Percentiles rank a stretch among this genome's conserved stretches.
These are phyloP conservation scores for Zapornia atra DNA, from an alignment of 2,113 vertebrate species.

Conservation along the genomic window DNA sequence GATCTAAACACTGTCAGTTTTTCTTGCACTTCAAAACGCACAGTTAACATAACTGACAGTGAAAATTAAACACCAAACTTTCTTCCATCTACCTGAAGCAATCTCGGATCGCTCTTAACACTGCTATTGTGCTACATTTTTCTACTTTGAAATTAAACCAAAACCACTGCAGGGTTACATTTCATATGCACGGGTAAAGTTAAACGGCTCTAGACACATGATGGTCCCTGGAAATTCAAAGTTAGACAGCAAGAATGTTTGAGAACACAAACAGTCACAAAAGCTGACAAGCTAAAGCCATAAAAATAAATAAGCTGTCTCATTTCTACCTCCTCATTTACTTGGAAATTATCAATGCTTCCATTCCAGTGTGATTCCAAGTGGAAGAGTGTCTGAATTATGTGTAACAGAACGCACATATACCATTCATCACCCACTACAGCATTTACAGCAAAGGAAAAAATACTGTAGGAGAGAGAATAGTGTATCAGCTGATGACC, in stretches of 20 bases:
- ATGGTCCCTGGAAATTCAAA: slow-evolving; percentile 59
- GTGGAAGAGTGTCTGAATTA: background rate
- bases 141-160: slow-evolving; percentile 56
- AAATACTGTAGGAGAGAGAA: background rate
- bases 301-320: slow-evolving; percentile 49
- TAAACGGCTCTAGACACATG: slow-evolving; percentile 58
- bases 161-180: slow-evolving; percentile 64
- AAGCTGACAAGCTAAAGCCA: slow-evolving; percentile 36
- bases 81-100: slow-evolving; percentile 44
- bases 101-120: background rate
- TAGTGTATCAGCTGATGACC: background rate
- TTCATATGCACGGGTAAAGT: slow-evolving; percentile 43
- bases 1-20: background rate
- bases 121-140: slow-evolving; percentile 24
- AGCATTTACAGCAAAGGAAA: background rate
- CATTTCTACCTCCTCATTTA: slow-evolving; percentile 48
- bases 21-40: slow-evolving; percentile 6
- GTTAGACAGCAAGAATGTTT: slow-evolving; percentile 54
- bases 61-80: background rate
- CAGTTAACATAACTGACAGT: background rate
- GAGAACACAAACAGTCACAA: slow-evolving; percentile 46
- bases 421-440: slow-evolving; percentile 5
- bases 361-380: slow-evolving; percentile 24
- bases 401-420: background rate
- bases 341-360: slow-evolving; percentile 37